These are phyloP conservation scores for Pyrgus malvae DNA, from an alignment of 2,888 invertebrate genomes.

Conservation along the genomic window DNA sequence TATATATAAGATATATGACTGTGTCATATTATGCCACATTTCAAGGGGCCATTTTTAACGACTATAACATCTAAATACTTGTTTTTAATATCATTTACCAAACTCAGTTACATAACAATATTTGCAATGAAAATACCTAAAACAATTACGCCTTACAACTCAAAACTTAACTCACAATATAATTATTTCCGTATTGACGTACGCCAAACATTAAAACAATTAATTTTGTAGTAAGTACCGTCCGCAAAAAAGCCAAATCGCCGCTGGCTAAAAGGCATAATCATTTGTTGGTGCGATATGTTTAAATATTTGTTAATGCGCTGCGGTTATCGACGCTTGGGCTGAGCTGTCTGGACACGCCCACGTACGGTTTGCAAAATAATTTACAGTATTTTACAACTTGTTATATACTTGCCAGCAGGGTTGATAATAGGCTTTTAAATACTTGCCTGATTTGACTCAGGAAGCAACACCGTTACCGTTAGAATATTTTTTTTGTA, in stretches of 20 bases:
- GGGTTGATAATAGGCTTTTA: too few relatives aligned
- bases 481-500: too few relatives aligned
- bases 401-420: background rate
- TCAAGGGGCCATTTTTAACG: too few relatives aligned
- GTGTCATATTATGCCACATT: too few relatives aligned
- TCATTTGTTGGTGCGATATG: constrained; percentile 49
- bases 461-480: too few relatives aligned
- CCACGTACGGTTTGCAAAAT: constrained; percentile 28
- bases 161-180: background rate
- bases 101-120: background rate
- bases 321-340: constrained; percentile 42
- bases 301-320: constrained; percentile 73
- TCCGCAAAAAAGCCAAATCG: constrained; percentile 12
- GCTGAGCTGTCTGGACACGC: constrained; percentile 45
- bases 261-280: constrained; percentile 12
- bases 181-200: constrained; percentile 11
- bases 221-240: constrained; percentile 11
- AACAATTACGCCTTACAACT: too few relatives aligned
- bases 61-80: background rate
- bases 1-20: too few relatives aligned
- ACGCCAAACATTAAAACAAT: constrained; percentile 13
- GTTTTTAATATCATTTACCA: background rate
- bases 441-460: too few relatives aligned
- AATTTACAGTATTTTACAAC: background rate
- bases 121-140: background rate